These are phyloP conservation scores for Oscheius sp. DNA, from an alignment of 2,888 invertebrate genomes.

Conservation along the genomic window DNA sequence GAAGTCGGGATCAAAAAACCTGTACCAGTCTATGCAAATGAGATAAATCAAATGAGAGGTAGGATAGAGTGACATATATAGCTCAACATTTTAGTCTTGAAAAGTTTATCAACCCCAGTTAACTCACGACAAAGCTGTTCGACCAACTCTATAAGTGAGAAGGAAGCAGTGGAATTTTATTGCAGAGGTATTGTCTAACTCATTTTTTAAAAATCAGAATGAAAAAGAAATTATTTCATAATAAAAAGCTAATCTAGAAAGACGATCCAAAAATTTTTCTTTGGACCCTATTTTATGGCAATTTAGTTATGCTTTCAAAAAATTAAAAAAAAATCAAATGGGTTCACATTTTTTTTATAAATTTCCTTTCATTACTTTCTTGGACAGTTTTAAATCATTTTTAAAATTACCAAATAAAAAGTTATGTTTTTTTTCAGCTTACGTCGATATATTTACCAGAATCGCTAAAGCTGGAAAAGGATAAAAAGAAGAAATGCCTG, in stretches of 20 bases:
- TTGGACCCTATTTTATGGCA: too few relatives aligned
- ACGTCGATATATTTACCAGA: background rate
- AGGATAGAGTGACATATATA: background rate
- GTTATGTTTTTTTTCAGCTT: constrained; percentile 1
- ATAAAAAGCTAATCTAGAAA: too few relatives aligned
- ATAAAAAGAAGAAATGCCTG: too few relatives aligned
- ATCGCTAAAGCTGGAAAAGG: constrained; percentile 1
- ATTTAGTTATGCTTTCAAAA: too few relatives aligned
- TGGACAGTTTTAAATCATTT: background rate
- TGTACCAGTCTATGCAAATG: background rate
- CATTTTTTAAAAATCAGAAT: background rate
- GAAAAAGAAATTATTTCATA: too few relatives aligned
- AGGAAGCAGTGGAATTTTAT: background rate
- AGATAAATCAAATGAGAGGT: background rate
- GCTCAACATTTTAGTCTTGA: background rate
- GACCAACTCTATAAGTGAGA: too few relatives aligned
- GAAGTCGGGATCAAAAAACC: background rate
- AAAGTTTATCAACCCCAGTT: background rate
- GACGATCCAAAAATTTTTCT: too few relatives aligned
- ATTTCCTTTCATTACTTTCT: background rate
- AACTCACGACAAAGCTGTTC: too few relatives aligned
- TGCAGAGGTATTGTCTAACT: background rate
- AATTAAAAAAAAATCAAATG: too few relatives aligned
- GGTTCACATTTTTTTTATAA: background rate
- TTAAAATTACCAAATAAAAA: background rate